Evolutionary conservation across 2,797 vertebrate genomes (phyloP).

Genomic region (Diceros bicornis): DNA sequence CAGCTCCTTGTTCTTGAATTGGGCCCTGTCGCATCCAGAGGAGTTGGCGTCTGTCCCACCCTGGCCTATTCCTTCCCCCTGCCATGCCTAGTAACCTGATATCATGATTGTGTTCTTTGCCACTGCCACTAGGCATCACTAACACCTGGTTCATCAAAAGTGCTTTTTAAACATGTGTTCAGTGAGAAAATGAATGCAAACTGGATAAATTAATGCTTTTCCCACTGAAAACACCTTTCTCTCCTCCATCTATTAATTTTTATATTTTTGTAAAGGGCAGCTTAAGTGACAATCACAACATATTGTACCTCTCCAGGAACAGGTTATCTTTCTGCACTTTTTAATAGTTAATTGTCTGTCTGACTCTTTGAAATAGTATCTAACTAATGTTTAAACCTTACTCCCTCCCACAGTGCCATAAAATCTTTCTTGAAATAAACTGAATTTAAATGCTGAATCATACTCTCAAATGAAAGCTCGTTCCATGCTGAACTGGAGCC

Average conservation of each 20-base stretch:
- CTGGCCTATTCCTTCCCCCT: background rate
- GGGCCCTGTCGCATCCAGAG: background rate
- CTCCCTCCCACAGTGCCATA: background rate
- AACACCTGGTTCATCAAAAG: background rate
- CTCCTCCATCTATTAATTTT: background rate
- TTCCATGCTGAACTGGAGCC: background rate
- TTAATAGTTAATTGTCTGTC: background rate
- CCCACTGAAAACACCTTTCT: background rate
- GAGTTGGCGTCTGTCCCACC: background rate
- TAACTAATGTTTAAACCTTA: background rate
- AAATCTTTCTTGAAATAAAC: constrained; percentile 21
- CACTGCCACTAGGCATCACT: background rate
- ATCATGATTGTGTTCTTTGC: background rate
- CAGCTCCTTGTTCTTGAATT: background rate
- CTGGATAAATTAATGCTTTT: background rate
- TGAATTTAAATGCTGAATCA: background rate
- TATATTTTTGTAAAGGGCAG: background rate
- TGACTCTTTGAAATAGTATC: background rate
- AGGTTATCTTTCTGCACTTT: background rate
- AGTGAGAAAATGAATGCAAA: background rate
- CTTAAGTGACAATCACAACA: background rate
- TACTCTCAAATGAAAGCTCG: constrained; percentile 44
- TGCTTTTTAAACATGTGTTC: background rate
- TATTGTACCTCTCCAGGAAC: background rate
- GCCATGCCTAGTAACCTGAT: background rate